Base-by-base conservation (phyloP, 2,888 invertebrate genomes). In the Erebia aethiops region DNA sequence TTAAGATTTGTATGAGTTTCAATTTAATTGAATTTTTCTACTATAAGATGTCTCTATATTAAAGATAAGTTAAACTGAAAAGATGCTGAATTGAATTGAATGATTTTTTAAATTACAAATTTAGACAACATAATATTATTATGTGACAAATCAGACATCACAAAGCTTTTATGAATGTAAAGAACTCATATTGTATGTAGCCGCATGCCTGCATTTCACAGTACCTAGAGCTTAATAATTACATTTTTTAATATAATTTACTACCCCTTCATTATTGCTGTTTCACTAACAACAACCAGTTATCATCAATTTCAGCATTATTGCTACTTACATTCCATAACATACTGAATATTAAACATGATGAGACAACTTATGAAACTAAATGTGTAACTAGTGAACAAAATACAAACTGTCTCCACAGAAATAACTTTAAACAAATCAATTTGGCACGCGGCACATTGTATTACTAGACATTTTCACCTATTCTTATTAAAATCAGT, bases 401-500 rank as follows among this genome's bases (percentile, higher is more conserved):
- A 54, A 35, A 11, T 64, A 35, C 35, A 35, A 4, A 64, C 8
- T 43, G 14, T 46, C 5, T 41, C 13, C 14, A 62, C 18, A 13
- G 14, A 18, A 43, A 56, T 41, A 56, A 56, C 41, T 58, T 46
- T 13, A 57, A 58, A 67, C 41, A 75, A 84, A 81, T 80, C 79
- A 84, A 78, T 85, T 88, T 88, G 88, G 88, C 91, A 90, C 84
- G 84, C 87, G 84, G 87, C 89, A 84, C 82, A 80, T 83, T 85
- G 76, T 81, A 81, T 82, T 79, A 78, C 79, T 79, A 78, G 79
- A 75, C 81, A 77, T 81, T 82, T 63, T 60, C 71, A 81, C 80
- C 81, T 84, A 85, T 81, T 81, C 87, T 86, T 88, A 91, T 82
- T 78, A 81, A 86, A 89, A 81, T 89, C 89, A 91, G 88, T 91